Percentiles rank a stretch among this genome's conserved stretches.
Evolutionary conservation across 1,140 invertebrate genomes (phyloP).

Genomic region (Apis dorsata): DNA sequence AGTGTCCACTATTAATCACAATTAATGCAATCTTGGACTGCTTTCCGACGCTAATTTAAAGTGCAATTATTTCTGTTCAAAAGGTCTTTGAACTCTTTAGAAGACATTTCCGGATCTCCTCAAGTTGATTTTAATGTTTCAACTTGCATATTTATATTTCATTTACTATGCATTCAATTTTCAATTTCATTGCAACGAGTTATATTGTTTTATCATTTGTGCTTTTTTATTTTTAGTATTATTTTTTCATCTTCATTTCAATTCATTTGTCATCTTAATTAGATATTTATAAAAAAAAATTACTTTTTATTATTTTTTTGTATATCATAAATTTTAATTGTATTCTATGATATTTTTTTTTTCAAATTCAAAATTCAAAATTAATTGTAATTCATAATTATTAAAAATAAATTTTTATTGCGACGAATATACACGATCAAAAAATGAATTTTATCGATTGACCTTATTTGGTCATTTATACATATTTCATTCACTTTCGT

Average conservation of each 20-base stretch:
- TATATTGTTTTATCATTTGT: neutral
- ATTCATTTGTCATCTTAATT: neutral
- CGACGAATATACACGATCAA: too few species aligned
- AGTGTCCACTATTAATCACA: constrained; percentile 28
- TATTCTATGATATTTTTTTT: neutral
- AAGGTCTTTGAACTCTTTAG: constrained; percentile 19
- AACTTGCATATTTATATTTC: neutral
- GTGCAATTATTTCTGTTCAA: constrained; percentile 24
- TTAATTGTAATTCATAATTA: neutral
- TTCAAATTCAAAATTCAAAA: neutral
- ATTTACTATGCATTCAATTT: neutral
- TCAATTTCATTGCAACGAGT: neutral
- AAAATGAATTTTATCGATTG: neutral
- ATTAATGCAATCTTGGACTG: neutral
- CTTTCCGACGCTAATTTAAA: neutral
- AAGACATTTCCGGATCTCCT: constrained; percentile 5
- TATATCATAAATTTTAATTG: neutral
- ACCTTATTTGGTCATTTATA: neutral
- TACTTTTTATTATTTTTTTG: neutral
- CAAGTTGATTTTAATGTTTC: neutral
- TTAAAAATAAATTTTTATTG: neutral
- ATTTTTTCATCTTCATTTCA: neutral
- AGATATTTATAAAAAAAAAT: too few species aligned
- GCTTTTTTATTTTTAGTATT: neutral
- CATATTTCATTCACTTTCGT: constrained; percentile 3